Evolutionary conservation across 2,113 vertebrate species (phyloP), one percentile per base, ranked within the genome.

Genomic region (Cariama cristata): DNA sequence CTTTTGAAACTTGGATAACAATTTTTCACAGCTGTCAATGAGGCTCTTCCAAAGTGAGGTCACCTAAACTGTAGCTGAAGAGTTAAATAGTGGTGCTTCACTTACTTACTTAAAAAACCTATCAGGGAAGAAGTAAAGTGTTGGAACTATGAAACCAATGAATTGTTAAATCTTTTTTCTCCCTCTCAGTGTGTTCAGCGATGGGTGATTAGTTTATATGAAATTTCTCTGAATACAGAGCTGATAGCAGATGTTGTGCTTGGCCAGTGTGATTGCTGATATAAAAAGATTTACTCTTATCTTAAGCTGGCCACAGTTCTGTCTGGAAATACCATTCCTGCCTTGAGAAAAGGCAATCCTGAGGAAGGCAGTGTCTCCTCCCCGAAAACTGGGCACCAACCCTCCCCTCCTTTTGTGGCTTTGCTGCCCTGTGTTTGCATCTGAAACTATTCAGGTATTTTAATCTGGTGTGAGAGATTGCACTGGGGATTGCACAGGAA

Each of bases 61-160:
- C 38, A 44, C 20, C 6, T 77, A n/a, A 59, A 47, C 12, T 22
- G 14, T 30, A 22, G 30, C 45, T 74, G 75, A 80, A 67, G 66
- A 71, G 38, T 77, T 74, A 79, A 76, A 35, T 9, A 82, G 10
- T 11, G 6, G 11, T 4, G 17, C 22, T 79, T 64, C 42, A 49
- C 12, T 44, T 79, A 24, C 47, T 77, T 40, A 27, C 38, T 38
- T 38, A 95, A 95, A 92, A 85, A 96, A 63, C 4, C 27, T 26
- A 62, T 49, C 56, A 27, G 68, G n/a, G 56, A 93, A 83, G 75
- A 88, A 92, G 20, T 56, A 74, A 35, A 93, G 55, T 26, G 22
- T 76, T 18, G 91, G 82, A 93, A 87, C 8, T 17, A 94, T 44
- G 38, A 94, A 84, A 80, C 8, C n/a, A 42, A 86, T 73, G 35